Base-by-base conservation (phyloP, 2,797 vertebrate genomes). In the Protosalanx chinensis region DNA sequence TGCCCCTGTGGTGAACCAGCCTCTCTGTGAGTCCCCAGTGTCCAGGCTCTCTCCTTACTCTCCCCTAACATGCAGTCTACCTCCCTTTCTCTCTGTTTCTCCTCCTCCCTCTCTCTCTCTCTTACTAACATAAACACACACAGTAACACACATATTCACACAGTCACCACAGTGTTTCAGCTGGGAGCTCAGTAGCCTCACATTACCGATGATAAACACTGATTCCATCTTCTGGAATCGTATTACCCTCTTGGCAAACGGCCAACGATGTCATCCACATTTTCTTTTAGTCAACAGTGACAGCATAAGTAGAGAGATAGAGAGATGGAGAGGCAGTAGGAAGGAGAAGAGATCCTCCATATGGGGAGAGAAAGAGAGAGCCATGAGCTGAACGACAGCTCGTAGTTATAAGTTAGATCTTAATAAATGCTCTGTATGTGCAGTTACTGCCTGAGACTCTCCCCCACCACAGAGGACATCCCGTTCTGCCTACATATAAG, bases 1-100 rank as follows among this genome's bases (percentile, higher is more conserved):
- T 87, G 87, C 80, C 86, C 86, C 82, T 1, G 4, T 77, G 72
- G 67, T 91, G 88, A 89, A 89, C 88, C 73, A 56, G 64, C 64
- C 72, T 72, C 67, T 64, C 57, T 80, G 6, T 18, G 27, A 20
- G 10, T 7, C 75, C 81, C 84, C 73, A 4, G 64, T 71, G 67
- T 79, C 85, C 65, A 30, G 53, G 27, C 65, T 41, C 79, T 58
- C 68, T 68, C 12, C 41, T 46, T 46, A 46, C 8, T 13, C 8
- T 2, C 64, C 35, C 69, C 60, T 69, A 70, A 63, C 64, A 60
- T 67, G 64, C 72, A 32, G 56, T 63, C 64, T 59, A 20, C 35
- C 56, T 32, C 15, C 7, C 16, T 18, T 20, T 7, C 27, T 5
- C 60, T 30, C 29, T 3, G 33, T 6, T 15, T 15, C 68, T 5